Percentiles rank a stretch among this genome's conserved stretches.
These are phyloP conservation scores for Campylomormyrus numenius DNA, from an alignment of 2,113 vertebrate species.

Conservation along the genomic window DNA sequence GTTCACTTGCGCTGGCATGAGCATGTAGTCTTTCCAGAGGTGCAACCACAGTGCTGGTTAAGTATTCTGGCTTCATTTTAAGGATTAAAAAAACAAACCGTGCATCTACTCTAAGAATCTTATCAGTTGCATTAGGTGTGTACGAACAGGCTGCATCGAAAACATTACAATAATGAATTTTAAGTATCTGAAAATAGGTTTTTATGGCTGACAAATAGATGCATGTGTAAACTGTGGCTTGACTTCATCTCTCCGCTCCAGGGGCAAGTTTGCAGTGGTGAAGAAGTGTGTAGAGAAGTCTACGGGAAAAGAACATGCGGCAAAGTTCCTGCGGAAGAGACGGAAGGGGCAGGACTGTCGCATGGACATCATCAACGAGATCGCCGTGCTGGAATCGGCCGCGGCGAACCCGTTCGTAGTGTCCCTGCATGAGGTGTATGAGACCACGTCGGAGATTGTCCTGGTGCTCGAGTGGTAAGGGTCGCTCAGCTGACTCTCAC, in stretches of 20 bases:
- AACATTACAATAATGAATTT: neutral
- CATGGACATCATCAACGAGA: conserved; percentile 36
- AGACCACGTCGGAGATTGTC: conserved; percentile 35
- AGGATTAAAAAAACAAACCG: neutral
- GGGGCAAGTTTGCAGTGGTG: conserved; percentile 91
- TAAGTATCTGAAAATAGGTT: neutral
- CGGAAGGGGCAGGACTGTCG: conserved; percentile 37
- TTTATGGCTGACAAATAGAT: neutral
- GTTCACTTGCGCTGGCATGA: neutral
- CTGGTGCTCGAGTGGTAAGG: conserved; percentile 37
- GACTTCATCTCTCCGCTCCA: conserved; percentile 34
- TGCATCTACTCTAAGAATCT: neutral
- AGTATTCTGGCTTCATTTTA: neutral
- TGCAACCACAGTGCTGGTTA: neutral
- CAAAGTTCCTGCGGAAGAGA: conserved; percentile 90
- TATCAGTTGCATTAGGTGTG: neutral
- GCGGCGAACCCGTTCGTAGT: conserved; percentile 26
- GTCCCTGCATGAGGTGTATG: conserved; percentile 32
- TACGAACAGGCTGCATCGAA: neutral
- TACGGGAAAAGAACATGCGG: conserved; percentile 74
- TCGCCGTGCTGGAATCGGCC: conserved; percentile 31
- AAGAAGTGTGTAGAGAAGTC: conserved; percentile 32
- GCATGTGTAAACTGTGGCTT: neutral
- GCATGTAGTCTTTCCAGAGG: neutral
- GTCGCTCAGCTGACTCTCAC: neutral